phyloP scores from a whole-genome alignment of 1,140 invertebrate genomes.

The Euglossa dilemma region DNA sequence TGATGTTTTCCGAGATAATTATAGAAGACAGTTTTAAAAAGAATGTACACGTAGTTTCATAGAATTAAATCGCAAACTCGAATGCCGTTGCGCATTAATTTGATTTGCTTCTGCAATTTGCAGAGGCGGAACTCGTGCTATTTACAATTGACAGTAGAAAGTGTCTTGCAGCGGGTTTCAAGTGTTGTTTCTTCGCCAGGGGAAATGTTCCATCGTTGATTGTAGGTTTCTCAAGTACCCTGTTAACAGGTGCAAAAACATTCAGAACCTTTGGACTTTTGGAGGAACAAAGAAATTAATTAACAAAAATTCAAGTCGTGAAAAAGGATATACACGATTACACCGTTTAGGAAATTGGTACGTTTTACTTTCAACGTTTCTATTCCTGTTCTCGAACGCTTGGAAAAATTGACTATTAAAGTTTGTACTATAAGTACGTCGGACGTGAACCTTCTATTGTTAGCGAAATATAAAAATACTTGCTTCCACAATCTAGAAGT shows the following conservation, averaged over 20 bases:
- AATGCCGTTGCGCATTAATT: background rate
- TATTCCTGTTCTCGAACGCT: background rate
- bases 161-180: background rate
- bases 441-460: too few relatives aligned
- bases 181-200: background rate
- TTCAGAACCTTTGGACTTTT: background rate
- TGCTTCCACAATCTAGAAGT: background rate
- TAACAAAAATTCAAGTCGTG: background rate
- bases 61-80: background rate
- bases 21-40: too few relatives aligned
- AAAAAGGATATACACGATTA: background rate
- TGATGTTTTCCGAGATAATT: background rate
- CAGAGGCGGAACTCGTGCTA: background rate
- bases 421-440: background rate
- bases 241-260: background rate
- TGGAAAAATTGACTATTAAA: background rate
- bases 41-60: background rate
- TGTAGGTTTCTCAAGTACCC: background rate
- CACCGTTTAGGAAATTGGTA: background rate
- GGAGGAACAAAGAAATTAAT: background rate
- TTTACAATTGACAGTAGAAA: conserved; percentile 24
- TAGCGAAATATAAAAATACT: too few relatives aligned
- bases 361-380: background rate
- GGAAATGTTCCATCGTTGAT: background rate
- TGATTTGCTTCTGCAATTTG: background rate